Conservation (phyloP, 2,797 vertebrate genomes). For the Pangasius krempfi region DNA sequence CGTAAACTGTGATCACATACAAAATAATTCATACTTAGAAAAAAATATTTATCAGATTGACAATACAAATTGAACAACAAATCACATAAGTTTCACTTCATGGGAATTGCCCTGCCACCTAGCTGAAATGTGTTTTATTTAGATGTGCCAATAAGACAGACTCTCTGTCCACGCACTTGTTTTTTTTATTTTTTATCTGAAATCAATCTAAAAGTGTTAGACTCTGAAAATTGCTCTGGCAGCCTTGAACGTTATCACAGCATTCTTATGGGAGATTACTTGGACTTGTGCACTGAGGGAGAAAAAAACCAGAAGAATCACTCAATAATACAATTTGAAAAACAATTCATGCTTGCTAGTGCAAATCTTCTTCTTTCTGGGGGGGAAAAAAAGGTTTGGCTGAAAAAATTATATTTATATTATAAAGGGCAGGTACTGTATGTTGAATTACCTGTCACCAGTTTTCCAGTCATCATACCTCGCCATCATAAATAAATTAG, state of each 20-base stretch:
- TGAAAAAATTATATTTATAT: too few relatives aligned
- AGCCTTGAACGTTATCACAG: not conserved
- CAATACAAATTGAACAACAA: not conserved
- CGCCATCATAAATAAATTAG: not conserved
- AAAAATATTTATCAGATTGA: not conserved
- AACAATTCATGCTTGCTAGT: not conserved
- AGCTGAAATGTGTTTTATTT: not conserved
- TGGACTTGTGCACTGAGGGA: not conserved
- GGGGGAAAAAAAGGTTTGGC: not conserved
- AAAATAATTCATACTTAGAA: not conserved
- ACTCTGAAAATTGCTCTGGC: not conserved
- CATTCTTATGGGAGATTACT: not conserved
- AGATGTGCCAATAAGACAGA: not conserved
- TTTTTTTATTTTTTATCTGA: not conserved
- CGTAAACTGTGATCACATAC: not conserved
- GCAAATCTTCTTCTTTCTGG: not conserved
- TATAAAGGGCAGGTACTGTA: not conserved
- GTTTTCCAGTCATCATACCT: not conserved
- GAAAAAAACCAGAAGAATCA: not conserved
- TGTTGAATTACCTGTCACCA: not conserved
- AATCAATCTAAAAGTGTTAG: not conserved
- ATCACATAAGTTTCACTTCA: not conserved
- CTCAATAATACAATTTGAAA: not conserved
- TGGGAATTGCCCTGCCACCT: not conserved
- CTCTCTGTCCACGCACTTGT: not conserved